Conservation (phyloP, 2,888 invertebrate genomes). For the Axea sp. region DNA sequence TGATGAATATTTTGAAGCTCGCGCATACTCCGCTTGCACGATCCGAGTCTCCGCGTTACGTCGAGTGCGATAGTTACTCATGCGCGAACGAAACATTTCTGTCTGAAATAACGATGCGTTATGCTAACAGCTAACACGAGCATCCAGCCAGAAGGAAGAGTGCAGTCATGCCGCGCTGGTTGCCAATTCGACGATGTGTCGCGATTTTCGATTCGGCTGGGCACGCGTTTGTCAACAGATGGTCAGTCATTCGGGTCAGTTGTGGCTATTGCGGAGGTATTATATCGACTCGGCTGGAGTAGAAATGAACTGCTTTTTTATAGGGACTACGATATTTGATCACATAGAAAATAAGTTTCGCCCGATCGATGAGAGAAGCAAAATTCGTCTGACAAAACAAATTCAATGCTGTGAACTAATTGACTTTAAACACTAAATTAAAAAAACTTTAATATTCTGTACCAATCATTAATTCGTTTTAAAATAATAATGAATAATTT, state of each 20-base stretch:
- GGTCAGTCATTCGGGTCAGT: conserved; percentile 6
- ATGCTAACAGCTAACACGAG: conserved; percentile 1
- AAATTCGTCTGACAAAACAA: too few species aligned
- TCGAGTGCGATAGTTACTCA: conserved; percentile 21
- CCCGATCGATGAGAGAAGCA: too few species aligned
- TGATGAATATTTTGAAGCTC: conserved; percentile 21
- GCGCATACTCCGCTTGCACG: conserved; percentile 12
- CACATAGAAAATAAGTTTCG: conserved; percentile 2
- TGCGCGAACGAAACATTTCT: too few species aligned
- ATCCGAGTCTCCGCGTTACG: conserved; percentile 6
- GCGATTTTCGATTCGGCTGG: conserved; percentile 21
- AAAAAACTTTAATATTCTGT: too few species aligned
- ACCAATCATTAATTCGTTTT: too few species aligned
- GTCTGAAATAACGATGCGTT: conserved; percentile 6
- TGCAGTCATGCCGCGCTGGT: background rate
- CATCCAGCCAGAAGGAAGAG: conserved; percentile 10
- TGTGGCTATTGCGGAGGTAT: background rate
- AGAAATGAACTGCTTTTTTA: conserved; percentile 10
- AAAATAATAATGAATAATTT: too few species aligned
- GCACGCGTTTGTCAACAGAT: conserved; percentile 21
- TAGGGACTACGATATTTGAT: background rate
- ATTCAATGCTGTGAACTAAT: too few species aligned
- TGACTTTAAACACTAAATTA: too few species aligned
- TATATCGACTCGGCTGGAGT: background rate
- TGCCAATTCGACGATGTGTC: conserved; percentile 16